phyloP scores from a whole-genome alignment of 2,113 vertebrate species.

The Micronycteris hirsuta region DNA sequence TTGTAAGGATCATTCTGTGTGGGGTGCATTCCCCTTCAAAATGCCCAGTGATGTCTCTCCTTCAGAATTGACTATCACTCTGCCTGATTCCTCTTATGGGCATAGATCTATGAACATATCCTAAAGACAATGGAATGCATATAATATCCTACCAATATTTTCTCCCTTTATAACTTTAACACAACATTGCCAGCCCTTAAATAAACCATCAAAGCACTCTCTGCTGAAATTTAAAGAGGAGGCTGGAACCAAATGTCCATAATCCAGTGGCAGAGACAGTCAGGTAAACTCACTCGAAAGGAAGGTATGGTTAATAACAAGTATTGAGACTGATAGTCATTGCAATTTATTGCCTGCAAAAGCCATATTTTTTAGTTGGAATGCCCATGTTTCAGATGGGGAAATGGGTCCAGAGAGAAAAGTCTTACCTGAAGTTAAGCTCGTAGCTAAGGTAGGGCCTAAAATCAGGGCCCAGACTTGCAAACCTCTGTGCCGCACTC shows the following conservation, averaged over 20 bases:
- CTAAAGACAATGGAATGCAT: background rate
- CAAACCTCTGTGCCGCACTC: accelerated
- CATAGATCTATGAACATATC: background rate
- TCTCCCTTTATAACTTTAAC: background rate
- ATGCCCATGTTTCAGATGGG: accelerated
- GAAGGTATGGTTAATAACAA: background rate
- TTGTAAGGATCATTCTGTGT: background rate
- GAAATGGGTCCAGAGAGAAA: background rate
- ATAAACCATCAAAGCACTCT: background rate
- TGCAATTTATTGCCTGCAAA: background rate
- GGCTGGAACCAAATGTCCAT: background rate
- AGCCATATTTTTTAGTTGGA: background rate
- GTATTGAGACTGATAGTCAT: accelerated
- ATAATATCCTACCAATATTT: background rate
- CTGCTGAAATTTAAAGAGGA: background rate
- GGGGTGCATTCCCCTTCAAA: background rate
- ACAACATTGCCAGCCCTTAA: background rate
- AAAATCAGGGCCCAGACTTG: background rate
- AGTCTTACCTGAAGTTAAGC: background rate
- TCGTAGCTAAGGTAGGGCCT: background rate
- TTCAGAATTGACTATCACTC: background rate
- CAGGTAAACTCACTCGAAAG: background rate
- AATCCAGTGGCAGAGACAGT: background rate
- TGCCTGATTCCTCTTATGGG: background rate
- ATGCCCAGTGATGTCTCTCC: background rate